phyloP scores from a whole-genome alignment of 1,140 invertebrate genomes.

The Drosophila ogumai region DNA sequence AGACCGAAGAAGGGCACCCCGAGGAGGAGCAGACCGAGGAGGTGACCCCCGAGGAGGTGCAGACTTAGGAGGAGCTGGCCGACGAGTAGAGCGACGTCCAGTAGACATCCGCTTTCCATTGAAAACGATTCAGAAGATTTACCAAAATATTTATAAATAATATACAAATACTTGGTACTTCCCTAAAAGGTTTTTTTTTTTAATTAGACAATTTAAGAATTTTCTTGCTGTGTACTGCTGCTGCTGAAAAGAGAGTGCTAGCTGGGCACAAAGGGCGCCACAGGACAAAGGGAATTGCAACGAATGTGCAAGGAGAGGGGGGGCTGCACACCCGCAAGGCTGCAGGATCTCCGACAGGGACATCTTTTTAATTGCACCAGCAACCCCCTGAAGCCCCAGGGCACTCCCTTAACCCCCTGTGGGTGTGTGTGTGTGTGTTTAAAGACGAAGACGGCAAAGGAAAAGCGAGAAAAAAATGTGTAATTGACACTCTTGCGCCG shows the following conservation, averaged over 20 bases:
- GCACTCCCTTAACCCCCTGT: not conserved
- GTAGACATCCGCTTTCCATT: not conserved
- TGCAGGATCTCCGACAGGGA: conserved; percentile 6
- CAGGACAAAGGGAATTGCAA: conserved; percentile 45
- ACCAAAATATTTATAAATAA: not conserved
- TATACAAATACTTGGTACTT: not conserved
- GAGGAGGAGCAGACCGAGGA: too few relatives aligned
- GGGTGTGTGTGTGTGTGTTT: conserved; percentile 21
- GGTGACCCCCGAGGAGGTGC: not conserved
- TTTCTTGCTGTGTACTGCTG: conserved; percentile 9
- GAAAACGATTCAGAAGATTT: not conserved
- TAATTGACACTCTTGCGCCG: conserved; percentile 79
- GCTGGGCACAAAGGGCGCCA: conserved; percentile 28
- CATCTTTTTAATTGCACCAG: conserved; percentile 58
- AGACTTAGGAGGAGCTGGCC: not conserved
- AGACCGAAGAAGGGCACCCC: not conserved
- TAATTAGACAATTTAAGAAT: too few relatives aligned
- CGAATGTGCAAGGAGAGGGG: conserved; percentile 4
- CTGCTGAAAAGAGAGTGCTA: not conserved
- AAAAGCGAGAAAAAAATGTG: conserved; percentile 51
- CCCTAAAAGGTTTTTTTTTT: not conserved
- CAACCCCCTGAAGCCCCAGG: conserved; percentile 17
- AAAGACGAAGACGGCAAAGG: conserved; percentile 31
- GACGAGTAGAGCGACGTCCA: not conserved
- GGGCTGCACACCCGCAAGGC: conserved; percentile 22